These are phyloP conservation scores for Panorpa germanica DNA, from an alignment of 2,888 invertebrate species.

Conservation along the genomic window DNA sequence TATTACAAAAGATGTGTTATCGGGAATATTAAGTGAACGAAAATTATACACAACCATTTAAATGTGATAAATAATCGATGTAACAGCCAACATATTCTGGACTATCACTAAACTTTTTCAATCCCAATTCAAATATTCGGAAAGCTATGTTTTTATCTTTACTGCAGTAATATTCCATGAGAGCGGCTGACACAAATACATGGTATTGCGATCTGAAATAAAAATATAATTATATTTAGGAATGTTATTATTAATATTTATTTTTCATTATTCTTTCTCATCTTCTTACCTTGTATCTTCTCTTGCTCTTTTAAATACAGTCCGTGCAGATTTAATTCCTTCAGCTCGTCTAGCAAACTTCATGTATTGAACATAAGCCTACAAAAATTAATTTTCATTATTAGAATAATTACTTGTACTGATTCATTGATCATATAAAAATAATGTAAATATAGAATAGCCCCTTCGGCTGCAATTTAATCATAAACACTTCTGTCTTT, in stretches of 20 bases:
- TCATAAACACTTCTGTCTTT: slow-evolving; percentile 3
- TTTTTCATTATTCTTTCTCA: too few species aligned
- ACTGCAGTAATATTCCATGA: slow-evolving; percentile 99
- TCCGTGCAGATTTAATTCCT: slow-evolving; percentile 90
- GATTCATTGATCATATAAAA: slow-evolving; percentile 3
- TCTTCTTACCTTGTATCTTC: slow-evolving; percentile 50
- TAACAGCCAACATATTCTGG: slow-evolving; percentile 92
- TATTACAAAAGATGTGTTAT: slow-evolving; percentile 3
- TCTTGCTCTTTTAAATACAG: slow-evolving; percentile 85
- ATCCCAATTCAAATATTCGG: slow-evolving; percentile 88
- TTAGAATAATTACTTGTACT: neutral
- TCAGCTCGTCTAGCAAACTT: slow-evolving; percentile 94
- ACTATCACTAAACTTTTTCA: slow-evolving; percentile 90
- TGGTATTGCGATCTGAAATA: slow-evolving; percentile 55
- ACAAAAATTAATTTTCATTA: slow-evolving; percentile 13
- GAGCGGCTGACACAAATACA: slow-evolving; percentile 89
- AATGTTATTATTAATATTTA: too few species aligned
- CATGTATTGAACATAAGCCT: slow-evolving; percentile 98
- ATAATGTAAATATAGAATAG: slow-evolving; percentile 5
- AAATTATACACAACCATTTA: slow-evolving; percentile 51
- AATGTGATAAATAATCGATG: slow-evolving; percentile 90
- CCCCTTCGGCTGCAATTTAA: neutral
- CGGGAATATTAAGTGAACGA: slow-evolving; percentile 2
- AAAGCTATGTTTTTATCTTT: slow-evolving; percentile 96
- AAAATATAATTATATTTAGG: slow-evolving; percentile 3